A percentile compares a stretch with the other conserved stretches of the same genome.
phyloP scores from a whole-genome alignment of 2,888 invertebrate species.

The Aromia moschata region DNA sequence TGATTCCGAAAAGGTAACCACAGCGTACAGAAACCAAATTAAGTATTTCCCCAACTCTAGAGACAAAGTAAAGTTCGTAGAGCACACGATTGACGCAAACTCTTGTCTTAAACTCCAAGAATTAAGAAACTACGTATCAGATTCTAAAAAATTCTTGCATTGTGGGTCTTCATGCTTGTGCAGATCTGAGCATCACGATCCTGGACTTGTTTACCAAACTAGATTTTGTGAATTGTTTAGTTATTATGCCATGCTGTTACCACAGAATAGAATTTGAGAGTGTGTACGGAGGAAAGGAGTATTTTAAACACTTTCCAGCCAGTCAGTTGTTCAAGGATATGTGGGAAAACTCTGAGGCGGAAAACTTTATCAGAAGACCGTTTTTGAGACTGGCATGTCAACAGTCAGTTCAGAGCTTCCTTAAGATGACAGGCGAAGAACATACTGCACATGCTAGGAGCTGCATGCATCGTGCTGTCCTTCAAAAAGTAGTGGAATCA shows the following conservation, averaged over 20 bases:
- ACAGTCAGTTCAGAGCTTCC: slow-evolving; percentile 68
- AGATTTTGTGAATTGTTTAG: slow-evolving; percentile 66
- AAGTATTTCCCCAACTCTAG: slow-evolving; percentile 66
- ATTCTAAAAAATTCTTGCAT: slow-evolving; percentile 58
- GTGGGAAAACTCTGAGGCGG: slow-evolving; percentile 57
- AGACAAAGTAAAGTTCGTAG: slow-evolving; percentile 67
- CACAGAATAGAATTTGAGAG: slow-evolving; percentile 69
- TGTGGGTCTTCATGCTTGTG: slow-evolving; percentile 81
- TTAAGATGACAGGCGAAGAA: slow-evolving; percentile 61
- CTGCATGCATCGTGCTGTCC: slow-evolving; percentile 70
- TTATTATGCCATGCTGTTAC: slow-evolving; percentile 83
- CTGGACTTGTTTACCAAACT: slow-evolving; percentile 72
- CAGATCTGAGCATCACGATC: slow-evolving; percentile 76
- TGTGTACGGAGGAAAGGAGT: slow-evolving; percentile 42
- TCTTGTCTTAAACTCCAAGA: slow-evolving; percentile 65
- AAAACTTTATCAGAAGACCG: slow-evolving; percentile 67
- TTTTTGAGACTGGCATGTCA: slow-evolving; percentile 80
- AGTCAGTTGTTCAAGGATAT: slow-evolving; percentile 65
- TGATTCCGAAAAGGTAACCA: slow-evolving; percentile 66
- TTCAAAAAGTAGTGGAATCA: slow-evolving; percentile 69
- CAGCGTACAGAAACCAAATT: slow-evolving; percentile 68
- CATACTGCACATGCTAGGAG: slow-evolving; percentile 67
- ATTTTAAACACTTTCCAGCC: slow-evolving; percentile 74
- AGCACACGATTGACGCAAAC: slow-evolving; percentile 67
- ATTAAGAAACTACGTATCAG: no score